These are phyloP conservation scores for Drosophila neutralis DNA, from an alignment of 2,888 invertebrate genomes.

Conservation along the genomic window DNA sequence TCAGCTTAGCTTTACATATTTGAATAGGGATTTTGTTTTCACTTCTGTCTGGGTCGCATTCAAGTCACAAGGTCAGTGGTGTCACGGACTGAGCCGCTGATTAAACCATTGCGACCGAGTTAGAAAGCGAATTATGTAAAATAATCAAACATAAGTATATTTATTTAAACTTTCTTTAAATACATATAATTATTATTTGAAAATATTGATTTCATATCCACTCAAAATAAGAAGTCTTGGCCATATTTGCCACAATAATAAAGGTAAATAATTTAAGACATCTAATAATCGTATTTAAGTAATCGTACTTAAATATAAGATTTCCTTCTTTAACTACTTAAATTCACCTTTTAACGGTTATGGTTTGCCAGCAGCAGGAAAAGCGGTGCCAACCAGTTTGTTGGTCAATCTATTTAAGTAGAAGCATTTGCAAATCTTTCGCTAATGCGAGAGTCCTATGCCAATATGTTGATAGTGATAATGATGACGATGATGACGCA, in stretches of 20 bases:
- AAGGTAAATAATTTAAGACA: not conserved
- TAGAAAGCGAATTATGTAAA: slow-evolving; percentile 51
- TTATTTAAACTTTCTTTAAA: not conserved
- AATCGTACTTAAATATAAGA: slow-evolving; percentile 20
- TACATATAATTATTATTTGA: not conserved
- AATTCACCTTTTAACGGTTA: slow-evolving; percentile 34
- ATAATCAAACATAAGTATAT: slow-evolving; percentile 6
- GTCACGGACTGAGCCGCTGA: slow-evolving; percentile 55
- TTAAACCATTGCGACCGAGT: slow-evolving; percentile 47
- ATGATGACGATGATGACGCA: slow-evolving; percentile 57
- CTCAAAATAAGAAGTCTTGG: not conserved
- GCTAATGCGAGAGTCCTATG: slow-evolving; percentile 37
- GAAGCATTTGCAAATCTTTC: slow-evolving; percentile 42
- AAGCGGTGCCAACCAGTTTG: slow-evolving; percentile 27
- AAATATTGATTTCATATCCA: not conserved
- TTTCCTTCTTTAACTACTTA: slow-evolving; percentile 33
- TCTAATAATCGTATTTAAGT: not conserved
- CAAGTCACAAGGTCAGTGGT: slow-evolving; percentile 75
- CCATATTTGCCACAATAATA: not conserved
- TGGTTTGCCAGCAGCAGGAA: slow-evolving; percentile 17
- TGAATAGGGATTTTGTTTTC: slow-evolving; percentile 79
- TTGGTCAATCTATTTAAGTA: not conserved
- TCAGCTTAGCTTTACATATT: slow-evolving; percentile 57
- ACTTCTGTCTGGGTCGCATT: slow-evolving; percentile 68
- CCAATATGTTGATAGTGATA: slow-evolving; percentile 18